Percentiles rank a stretch among this genome's conserved stretches.
phyloP scores from a whole-genome alignment of 64 coral and sea anemone genomes.

The Anthopleura sola region DNA sequence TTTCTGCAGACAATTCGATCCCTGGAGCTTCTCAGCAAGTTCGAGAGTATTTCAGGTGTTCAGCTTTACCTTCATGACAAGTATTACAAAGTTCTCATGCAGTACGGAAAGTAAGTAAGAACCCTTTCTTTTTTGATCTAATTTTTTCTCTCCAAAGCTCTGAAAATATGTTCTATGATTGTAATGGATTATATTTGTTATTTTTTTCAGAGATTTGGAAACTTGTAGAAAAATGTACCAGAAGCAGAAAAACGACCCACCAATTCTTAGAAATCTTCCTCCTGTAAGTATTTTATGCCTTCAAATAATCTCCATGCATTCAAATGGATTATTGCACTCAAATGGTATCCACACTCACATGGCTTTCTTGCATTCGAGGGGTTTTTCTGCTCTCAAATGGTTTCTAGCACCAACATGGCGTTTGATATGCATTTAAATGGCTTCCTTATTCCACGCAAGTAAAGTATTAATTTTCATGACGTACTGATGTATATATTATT shows the following conservation, averaged over 20 bases:
- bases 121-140: neutral
- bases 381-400: neutral
- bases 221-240: conserved; percentile 93
- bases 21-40: conserved; percentile 88
- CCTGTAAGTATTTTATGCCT: conserved; percentile 51
- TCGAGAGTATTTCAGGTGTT: conserved; percentile 91
- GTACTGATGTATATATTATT: neutral
- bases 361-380: neutral
- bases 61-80: conserved; percentile 95
- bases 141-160: neutral
- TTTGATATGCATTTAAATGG: neutral
- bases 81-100: conserved; percentile 87
- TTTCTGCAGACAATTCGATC: conserved; percentile 67
- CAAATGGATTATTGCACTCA: neutral
- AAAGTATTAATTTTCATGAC: too few relatives aligned
- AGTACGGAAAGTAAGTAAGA: conserved; percentile 87
- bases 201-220: conserved; percentile 78
- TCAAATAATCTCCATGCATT: neutral
- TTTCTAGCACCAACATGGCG: neutral
- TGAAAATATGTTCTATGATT: neutral
- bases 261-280: conserved; percentile 89
- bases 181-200: neutral
- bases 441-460: neutral
- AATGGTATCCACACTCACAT: neutral
- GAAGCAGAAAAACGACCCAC: conserved; percentile 94